These are phyloP conservation scores for Rhopilema esculentum DNA, from an alignment of 30 jellyfish, hydroid and myxozoan genomes.

Conservation along the genomic window DNA sequence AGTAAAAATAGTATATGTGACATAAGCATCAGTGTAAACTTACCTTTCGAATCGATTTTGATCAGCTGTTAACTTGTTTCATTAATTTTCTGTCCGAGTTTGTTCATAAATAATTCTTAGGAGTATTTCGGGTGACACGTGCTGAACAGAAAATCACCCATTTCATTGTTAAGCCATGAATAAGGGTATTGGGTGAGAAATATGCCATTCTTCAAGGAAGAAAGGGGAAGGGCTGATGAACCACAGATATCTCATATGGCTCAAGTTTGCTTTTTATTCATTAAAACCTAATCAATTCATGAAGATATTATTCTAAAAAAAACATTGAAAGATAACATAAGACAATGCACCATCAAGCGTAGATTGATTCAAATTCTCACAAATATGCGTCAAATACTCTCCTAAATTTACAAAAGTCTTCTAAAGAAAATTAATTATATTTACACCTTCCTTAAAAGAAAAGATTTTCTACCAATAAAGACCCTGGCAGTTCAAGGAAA, in stretches of 20 bases:
- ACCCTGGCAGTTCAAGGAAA: background rate
- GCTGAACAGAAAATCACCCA: background rate
- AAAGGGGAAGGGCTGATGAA: background rate
- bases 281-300: background rate
- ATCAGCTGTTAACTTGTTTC: background rate
- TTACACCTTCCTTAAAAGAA: no score
- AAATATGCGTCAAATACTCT: no score
- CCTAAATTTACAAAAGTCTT: no score
- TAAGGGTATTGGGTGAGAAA: background rate
- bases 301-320: background rate
- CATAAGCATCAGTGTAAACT: background rate
- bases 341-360: no score
- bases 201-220: background rate
- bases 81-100: background rate
- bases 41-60: background rate
- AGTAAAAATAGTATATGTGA: background rate
- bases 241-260: background rate
- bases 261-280: background rate
- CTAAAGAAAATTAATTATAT: no score
- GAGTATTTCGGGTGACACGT: background rate
- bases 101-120: background rate
- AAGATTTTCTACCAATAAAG: no score
- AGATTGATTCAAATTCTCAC: no score
- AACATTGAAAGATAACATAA: background rate
- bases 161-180: background rate